A percentile compares a stretch with the other conserved stretches of the same genome.
Conservation (phyloP, 2,888 invertebrate genomes). For the Antheraea yamamai region DNA sequence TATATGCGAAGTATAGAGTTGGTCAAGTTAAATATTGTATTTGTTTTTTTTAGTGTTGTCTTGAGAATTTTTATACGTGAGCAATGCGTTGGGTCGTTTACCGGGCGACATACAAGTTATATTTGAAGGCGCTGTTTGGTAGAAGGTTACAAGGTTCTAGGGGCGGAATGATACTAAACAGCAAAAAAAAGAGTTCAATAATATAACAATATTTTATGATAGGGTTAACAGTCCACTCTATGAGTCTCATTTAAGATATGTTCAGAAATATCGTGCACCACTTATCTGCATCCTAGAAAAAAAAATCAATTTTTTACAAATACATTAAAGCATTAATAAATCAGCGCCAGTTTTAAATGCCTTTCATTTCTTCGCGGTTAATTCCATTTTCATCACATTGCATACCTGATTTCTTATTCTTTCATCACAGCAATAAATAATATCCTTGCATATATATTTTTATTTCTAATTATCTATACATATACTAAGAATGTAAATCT, state of each 20-base stretch:
- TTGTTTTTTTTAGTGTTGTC: background rate
- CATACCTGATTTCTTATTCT: background rate
- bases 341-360: too few relatives aligned
- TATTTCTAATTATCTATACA: background rate
- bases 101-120: background rate
- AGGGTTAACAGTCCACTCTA: background rate
- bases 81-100: too few relatives aligned
- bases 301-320: background rate
- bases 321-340: background rate
- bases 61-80: background rate
- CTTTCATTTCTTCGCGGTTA: background rate
- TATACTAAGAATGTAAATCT: too few relatives aligned
- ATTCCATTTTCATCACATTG: background rate
- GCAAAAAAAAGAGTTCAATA: background rate
- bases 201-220: background rate
- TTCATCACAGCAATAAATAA: too few relatives aligned
- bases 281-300: background rate
- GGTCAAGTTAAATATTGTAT: background rate
- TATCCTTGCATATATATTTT: background rate
- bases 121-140: background rate
- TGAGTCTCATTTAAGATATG: background rate
- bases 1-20: slow-evolving; percentile 10
- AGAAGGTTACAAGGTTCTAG: background rate
- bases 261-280: background rate
- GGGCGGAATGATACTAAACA: background rate